phyloP scores from a whole-genome alignment of 2,797 vertebrate species.

The Scomberomorus guttatus region DNA sequence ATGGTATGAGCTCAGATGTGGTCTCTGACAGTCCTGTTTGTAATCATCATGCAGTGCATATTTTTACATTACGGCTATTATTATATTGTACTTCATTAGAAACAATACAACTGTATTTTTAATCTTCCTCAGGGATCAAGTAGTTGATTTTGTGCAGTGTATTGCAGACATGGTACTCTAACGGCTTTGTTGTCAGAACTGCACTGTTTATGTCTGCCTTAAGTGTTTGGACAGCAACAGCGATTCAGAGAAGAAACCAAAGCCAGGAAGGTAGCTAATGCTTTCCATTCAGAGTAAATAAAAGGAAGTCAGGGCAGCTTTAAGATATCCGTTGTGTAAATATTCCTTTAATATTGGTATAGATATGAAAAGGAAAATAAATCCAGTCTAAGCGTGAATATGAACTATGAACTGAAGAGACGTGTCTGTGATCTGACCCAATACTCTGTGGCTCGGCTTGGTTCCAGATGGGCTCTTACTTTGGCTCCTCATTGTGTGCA shows the following conservation, averaged over 20 bases:
- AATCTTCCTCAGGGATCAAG: slow-evolving; percentile 31
- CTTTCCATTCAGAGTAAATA: slow-evolving; percentile 47
- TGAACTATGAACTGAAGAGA: slow-evolving; percentile 45
- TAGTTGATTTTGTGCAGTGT: slow-evolving; percentile 21
- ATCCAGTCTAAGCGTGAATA: slow-evolving; percentile 38
- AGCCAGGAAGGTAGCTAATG: slow-evolving; percentile 53
- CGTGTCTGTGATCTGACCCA: slow-evolving; percentile 87
- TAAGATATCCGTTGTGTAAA: slow-evolving; percentile 42
- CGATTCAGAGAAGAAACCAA: slow-evolving; percentile 46
- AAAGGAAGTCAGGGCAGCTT: slow-evolving; percentile 29
- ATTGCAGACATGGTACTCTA: slow-evolving; percentile 41
- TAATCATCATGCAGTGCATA: slow-evolving; percentile 15
- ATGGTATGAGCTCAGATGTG: slow-evolving; percentile 88
- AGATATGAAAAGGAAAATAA: slow-evolving; percentile 35
- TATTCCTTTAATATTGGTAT: slow-evolving; percentile 46
- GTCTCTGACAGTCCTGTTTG: slow-evolving; percentile 29
- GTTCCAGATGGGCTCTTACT: slow-evolving; percentile 99
- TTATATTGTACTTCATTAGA: slow-evolving; percentile 21
- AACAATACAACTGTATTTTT: slow-evolving; percentile 11
- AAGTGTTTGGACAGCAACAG: slow-evolving; percentile 57
- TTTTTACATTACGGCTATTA: slow-evolving; percentile 10
- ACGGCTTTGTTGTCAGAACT: slow-evolving; percentile 56
- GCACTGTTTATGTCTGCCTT: slow-evolving; percentile 62
- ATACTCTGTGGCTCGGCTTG: slow-evolving; percentile 92
- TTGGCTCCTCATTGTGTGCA: slow-evolving; percentile 99